These are phyloP conservation scores for Lagenorhynchus albirostris DNA, from an alignment of 2,113 vertebrate species.

Conservation along the genomic window DNA sequence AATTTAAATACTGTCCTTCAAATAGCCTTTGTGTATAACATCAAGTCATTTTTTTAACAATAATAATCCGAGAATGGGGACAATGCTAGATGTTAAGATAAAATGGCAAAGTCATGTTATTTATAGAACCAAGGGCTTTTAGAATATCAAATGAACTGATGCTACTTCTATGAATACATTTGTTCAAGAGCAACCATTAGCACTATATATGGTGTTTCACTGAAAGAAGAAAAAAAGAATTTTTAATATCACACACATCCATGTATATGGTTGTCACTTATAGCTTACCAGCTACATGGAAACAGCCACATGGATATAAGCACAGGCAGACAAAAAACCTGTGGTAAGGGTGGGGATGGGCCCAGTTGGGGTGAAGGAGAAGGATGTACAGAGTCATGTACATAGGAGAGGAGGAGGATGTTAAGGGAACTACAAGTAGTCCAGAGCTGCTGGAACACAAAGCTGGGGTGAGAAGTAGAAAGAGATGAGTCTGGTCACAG, in stretches of 20 bases:
- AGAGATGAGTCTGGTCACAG: too few species aligned
- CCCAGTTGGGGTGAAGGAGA: neutral
- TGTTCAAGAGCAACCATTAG: neutral
- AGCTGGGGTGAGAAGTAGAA: neutral
- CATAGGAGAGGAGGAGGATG: fast-evolving
- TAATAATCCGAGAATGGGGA: neutral
- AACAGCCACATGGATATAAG: neutral
- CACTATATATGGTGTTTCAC: neutral
- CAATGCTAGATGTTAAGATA: neutral
- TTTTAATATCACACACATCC: neutral
- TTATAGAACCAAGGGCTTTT: neutral
- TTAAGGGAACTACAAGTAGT: neutral
- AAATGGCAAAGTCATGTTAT: neutral
- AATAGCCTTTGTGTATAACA: neutral
- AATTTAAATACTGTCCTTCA: conserved; percentile 2
- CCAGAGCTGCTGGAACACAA: neutral
- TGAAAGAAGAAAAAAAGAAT: neutral
- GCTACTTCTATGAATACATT: neutral
- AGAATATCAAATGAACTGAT: neutral
- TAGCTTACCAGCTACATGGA: neutral
- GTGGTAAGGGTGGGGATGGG: neutral
- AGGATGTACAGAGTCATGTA: neutral
- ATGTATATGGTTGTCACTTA: neutral
- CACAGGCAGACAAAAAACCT: neutral
- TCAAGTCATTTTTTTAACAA: neutral